Base-by-base conservation (phyloP, 2,888 invertebrate species). In the Cybosia mesomella region DNA sequence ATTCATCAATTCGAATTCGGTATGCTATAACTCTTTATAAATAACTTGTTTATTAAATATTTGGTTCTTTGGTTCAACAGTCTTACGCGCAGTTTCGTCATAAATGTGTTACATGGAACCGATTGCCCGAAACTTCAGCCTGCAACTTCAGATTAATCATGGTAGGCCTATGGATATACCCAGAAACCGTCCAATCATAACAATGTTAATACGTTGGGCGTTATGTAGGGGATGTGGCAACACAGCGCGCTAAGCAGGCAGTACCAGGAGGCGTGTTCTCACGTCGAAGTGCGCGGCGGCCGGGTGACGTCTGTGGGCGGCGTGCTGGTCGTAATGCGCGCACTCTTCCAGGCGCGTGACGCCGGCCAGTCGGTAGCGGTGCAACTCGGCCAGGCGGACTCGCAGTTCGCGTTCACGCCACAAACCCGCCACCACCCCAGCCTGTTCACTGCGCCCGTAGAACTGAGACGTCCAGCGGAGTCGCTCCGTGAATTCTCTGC, bases 401-500 rank as follows among this genome's bases (percentile, higher is more conserved):
- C 98, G 96, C 71, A 99, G 94, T 86, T 98, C 98, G 77, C 97
- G 96, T 92, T 99, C 98, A 68, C 98, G 96, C 92, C 98, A 97
- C 66, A 98, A 90, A 73, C 97, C 98, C 8, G 96, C 96, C 63
- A 98, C 95, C 36, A 98, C 96, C 72, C 97, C 96, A 71, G 97
- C 97, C 83, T 98, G 98, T 89, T 99, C 98, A 67, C 97, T 96
- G 36, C 97, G 96, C 1, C 98, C 97, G 87, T 98, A 97, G 93
- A 98, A 98, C 89, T 98, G 98, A 3, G 98, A 97, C 85, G 98
- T 98, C 74, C 97, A 97, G 49, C 98, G 96, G 91, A 98, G 96
- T 54, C 97, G 97, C 76, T 99, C 98, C 57, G 97, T 96, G 85
- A 98, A 97, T 79, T 97, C 97, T 82, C 97, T 97, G 87, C 9